Evolutionary conservation across 2,797 vertebrate genomes (phyloP).

Genomic region (Eospalax fontanierii): DNA sequence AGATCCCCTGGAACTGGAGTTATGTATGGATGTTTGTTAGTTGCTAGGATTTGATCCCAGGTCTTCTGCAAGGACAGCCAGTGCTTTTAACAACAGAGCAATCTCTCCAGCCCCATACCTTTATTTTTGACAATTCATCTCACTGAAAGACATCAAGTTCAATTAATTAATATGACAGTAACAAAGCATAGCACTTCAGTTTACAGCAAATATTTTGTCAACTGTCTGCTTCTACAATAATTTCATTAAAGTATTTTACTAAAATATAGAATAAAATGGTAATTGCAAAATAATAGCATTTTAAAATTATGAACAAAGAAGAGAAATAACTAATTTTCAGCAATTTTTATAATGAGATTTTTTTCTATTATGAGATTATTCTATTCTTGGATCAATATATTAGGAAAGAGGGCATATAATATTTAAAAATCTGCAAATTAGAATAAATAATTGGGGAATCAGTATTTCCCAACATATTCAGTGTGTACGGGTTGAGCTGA

Average conservation of each 20-base stretch:
- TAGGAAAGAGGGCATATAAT: background rate
- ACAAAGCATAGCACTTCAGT: background rate
- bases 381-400: background rate
- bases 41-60: no score
- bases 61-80: no score
- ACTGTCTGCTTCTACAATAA: background rate
- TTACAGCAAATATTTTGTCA: background rate
- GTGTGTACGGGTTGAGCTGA: background rate
- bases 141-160: background rate
- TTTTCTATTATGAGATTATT: background rate
- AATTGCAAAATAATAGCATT: background rate
- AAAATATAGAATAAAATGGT: background rate
- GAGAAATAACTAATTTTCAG: background rate
- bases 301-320: background rate
- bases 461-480: background rate
- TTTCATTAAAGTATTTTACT: background rate
- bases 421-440: background rate
- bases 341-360: background rate
- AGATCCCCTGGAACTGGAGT: no score
- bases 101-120: no score
- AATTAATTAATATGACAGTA: background rate
- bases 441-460: background rate
- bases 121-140: background rate
- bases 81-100: no score
- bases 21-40: no score